Evolutionary conservation across 2,797 vertebrate species (phyloP), one percentile per base, ranked within the genome.

Genomic region (Hoplostethus mediterraneus): DNA sequence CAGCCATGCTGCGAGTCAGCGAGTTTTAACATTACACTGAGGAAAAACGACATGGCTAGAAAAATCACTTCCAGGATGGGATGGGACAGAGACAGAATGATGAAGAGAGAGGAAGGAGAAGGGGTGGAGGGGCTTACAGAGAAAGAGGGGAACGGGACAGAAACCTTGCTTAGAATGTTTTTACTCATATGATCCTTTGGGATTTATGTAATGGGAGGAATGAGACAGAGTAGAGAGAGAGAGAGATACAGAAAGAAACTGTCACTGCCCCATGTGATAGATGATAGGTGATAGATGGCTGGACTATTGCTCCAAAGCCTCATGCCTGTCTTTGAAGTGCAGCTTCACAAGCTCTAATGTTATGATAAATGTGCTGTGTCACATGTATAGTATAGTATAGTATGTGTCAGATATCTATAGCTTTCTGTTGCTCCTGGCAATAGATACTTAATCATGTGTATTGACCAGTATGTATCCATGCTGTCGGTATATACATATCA

Each of bases 1-100:
- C 17, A 54, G 55, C 66, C 56, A 33, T 69, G 56, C 63, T 61
- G 69, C 59, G 28, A 82, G 73, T 87, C 87, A 87, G 82, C 83
- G 79, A 70, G 58, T 88, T 81, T 81, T 59, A 74, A 63, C 59
- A 53, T 58, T 79, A 77, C 77, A 75, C 72, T 36, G 66, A 62
- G 48, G 69, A 68, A 67, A 65, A 74, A 17, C 17, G 31, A 64
- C 78, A 54, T 55, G 73, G 67, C 68, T 56, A n/a, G 42, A 65
- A 80, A 30, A 76, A 56, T 28, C 47, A 48, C 44, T 57, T 63
- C 6, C 47, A 48, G 40, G 48, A 57, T 56, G 28, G 53, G 40
- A 47, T 61, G 17, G 47, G 42, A 47, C 13, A 31, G 13, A 67
- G 57, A 31, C 33, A 28, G 28, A 31, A 38, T 63, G 51, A 63